Base-by-base conservation (phyloP, 2,113 vertebrate species). In the Scartelaos histophorus region DNA sequence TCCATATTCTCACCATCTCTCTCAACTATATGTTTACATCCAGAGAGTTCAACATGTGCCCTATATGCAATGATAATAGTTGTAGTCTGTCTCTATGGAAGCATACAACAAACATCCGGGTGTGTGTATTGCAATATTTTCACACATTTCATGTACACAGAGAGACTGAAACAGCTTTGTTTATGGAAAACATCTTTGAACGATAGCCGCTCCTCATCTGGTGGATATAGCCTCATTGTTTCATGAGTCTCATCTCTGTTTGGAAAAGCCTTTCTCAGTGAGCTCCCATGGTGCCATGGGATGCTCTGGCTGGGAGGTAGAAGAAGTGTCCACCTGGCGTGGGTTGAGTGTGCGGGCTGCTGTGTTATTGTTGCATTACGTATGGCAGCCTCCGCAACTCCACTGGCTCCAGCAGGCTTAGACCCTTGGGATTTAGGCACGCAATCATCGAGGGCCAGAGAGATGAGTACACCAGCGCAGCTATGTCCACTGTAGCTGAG, bases 321-420 rank as follows among this genome's bases (percentile, higher is more conserved):
- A 29, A 13, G 74, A 77, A 67, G 82, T 76, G 75, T 84, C 88
- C 88, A 87, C 88, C 87, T 90, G 89, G 82, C 83, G 82, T 21
- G 66, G n/a, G 79, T 64, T 60, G 84, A 60, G 49, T 74, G 78
- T 13, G 49, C 70, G 73, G 74, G 82, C 83, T 24, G 70, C 69
- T 43, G 80, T 92, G 89, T 92, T 88, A 90, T 83, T 85, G 88
- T 91, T 91, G 88, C 76, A 87, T 90, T 89, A 86, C 78, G 62
- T 68, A 70, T 80, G 15, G 67, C 83, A 85, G 89, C 78, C 85
- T 86, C 86, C 83, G 78, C 90, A 90, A 83, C 88, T 85, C 86
- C 75, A 66, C 88, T 81, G 89, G 89, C 91, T 91, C 89, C 86
- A 90, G 61, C 21, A 69, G 88, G 87, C 85, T 92, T 90, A 90